Percentiles rank a stretch among this genome's conserved stretches.
phyloP scores from a whole-genome alignment of 2,797 vertebrate genomes.

The Myripristis murdjan region DNA sequence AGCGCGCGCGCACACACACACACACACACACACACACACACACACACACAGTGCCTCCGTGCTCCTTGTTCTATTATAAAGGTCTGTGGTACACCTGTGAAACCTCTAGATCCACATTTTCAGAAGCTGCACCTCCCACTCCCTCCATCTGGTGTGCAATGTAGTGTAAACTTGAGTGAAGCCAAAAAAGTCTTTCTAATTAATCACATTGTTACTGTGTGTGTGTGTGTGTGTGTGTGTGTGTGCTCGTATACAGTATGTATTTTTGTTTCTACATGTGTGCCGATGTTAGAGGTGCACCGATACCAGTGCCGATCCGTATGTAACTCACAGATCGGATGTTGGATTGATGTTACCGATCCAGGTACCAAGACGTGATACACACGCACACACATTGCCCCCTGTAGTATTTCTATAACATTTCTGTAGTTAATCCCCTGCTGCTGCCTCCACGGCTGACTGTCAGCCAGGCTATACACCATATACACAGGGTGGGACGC shows the following conservation, averaged over 20 bases:
- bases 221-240: constrained; percentile 11
- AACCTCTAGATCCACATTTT: constrained; percentile 46
- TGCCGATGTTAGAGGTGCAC: no score
- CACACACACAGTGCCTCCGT: constrained; percentile 17
- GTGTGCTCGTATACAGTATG: no score
- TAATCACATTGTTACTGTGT: constrained; percentile 44
- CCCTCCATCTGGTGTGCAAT: constrained; percentile 56
- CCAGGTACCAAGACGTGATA: no score
- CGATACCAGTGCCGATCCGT: no score
- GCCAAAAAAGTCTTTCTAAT: constrained; percentile 43
- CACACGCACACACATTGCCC: no score
- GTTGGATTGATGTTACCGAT: no score
- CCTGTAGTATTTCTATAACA: no score
- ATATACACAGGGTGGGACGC: no score
- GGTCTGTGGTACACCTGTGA: constrained; percentile 61
- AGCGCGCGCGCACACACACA: constrained; percentile 10
- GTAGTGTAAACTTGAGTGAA: constrained; percentile 42
- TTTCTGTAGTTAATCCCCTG: no score
- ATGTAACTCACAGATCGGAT: no score
- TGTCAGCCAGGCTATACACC: no score
- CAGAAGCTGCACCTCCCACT: constrained; percentile 49
- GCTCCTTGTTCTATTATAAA: constrained; percentile 38
- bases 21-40: constrained; percentile 13
- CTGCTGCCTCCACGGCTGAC: no score
- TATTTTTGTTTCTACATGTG: background rate